These are phyloP conservation scores for Galaxias olidus DNA, from an alignment of 2,797 vertebrate genomes.

Conservation along the genomic window DNA sequence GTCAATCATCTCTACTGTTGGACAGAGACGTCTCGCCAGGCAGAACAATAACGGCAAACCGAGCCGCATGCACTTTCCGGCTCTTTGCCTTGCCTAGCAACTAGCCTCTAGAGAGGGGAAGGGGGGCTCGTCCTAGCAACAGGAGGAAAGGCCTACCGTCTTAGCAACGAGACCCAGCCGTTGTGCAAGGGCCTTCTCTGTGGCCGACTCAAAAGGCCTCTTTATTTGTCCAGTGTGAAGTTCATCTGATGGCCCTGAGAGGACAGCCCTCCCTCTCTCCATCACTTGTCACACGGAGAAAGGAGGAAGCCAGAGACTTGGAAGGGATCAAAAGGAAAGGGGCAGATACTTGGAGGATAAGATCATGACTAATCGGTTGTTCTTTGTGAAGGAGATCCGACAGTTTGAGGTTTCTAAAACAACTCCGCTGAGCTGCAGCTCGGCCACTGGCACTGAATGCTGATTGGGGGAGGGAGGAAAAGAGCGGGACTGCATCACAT, in stretches of 20 bases:
- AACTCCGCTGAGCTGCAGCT: conserved; percentile 64
- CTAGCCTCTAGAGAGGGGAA: conserved; percentile 51
- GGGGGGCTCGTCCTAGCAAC: conserved; percentile 50
- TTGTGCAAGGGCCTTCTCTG: conserved; percentile 57
- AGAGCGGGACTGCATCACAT: not conserved
- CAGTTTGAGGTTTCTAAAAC: conserved; percentile 69
- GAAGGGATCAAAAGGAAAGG: conserved; percentile 53
- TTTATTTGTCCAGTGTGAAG: conserved; percentile 74
- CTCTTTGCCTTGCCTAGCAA: conserved; percentile 74
- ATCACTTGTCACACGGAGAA: conserved; percentile 76
- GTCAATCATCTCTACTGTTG: conserved; percentile 60
- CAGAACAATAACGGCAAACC: conserved; percentile 66
- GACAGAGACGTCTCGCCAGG: conserved; percentile 74
- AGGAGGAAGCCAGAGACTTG: conserved; percentile 30
- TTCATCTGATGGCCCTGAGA: conserved; percentile 76
- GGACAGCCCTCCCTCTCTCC: conserved; percentile 72
- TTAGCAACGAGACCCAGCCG: conserved; percentile 46
- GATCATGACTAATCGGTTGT: conserved; percentile 84
- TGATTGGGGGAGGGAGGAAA: conserved; percentile 35
- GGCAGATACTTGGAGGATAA: conserved; percentile 79
- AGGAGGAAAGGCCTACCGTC: conserved; percentile 45
- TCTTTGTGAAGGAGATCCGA: conserved; percentile 70
- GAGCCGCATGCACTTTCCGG: conserved; percentile 60
- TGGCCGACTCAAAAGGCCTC: conserved; percentile 68
- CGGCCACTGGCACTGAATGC: conserved; percentile 35